These are phyloP conservation scores for Cyclopterus lumpus DNA, from an alignment of 2,797 vertebrate species.

Conservation along the genomic window DNA sequence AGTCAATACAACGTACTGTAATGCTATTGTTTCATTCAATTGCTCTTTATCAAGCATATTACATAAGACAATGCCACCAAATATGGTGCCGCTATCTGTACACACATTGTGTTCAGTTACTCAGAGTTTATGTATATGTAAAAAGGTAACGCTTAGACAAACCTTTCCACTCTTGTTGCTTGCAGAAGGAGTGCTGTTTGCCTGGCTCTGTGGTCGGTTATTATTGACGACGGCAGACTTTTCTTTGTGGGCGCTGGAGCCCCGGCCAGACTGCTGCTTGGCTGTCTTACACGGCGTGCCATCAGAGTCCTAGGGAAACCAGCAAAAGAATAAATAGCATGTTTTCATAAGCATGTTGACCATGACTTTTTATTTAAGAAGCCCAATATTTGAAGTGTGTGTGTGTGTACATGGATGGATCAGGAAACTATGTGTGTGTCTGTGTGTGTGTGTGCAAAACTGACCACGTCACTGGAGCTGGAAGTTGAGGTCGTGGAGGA, in stretches of 20 bases:
- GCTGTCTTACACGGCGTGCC: constrained; percentile 95
- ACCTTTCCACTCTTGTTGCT: constrained; percentile 95
- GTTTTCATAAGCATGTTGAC: neutral
- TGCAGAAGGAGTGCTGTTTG: constrained; percentile 85
- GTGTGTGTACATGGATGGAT: constrained; percentile 1
- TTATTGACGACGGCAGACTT: constrained; percentile 79
- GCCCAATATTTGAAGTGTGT: neutral
- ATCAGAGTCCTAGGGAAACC: constrained; percentile 91
- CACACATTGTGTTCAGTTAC: neutral
- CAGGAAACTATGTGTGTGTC: neutral
- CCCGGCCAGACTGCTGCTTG: constrained; percentile 90
- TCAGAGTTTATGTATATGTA: neutral
- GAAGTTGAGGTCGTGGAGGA: constrained; percentile 91
- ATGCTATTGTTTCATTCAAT: neutral
- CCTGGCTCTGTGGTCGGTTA: constrained; percentile 87
- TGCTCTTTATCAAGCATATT: neutral
- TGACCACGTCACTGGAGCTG: constrained; percentile 95
- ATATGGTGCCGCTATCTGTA: neutral
- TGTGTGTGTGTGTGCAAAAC: constrained; percentile 60
- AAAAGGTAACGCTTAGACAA: constrained; percentile 25
- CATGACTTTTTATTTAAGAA: neutral
- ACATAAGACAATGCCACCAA: neutral
- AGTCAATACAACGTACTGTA: neutral
- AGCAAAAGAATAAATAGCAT: neutral
- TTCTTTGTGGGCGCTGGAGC: constrained; percentile 86